phyloP scores from a whole-genome alignment of 2,888 invertebrate genomes.

The Artemia sp. region DNA sequence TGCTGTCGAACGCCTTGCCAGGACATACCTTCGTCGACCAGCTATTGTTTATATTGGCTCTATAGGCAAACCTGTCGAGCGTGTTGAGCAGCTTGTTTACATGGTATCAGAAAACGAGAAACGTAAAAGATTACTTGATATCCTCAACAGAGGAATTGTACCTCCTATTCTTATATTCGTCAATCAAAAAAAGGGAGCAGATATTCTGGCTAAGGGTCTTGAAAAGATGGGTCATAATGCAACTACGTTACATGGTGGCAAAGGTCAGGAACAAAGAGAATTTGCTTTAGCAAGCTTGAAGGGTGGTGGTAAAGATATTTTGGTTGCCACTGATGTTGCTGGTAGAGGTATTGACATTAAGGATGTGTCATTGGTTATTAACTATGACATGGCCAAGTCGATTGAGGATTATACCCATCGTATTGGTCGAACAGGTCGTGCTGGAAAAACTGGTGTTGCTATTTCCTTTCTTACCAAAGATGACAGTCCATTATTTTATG shows the following conservation, averaged over 20 bases:
- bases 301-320: conserved; percentile 84
- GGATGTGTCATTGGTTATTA: conserved; percentile 95
- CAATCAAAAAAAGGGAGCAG: conserved; percentile 99
- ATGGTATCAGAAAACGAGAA: conserved; percentile 92
- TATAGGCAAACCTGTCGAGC: conserved; percentile 87
- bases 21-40: conserved; percentile 82
- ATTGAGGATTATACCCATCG: conserved; percentile 97
- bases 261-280: conserved; percentile 98
- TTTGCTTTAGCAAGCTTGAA: conserved; percentile 93
- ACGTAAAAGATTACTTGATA: conserved; percentile 83
- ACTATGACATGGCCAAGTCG: conserved; percentile 98
- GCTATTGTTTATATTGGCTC: conserved; percentile 96
- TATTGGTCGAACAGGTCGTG: conserved; percentile 97
- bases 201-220: conserved; percentile 86
- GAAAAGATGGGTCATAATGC: conserved; percentile 94
- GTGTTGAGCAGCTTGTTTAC: conserved; percentile 91
- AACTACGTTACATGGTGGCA: conserved; percentile 94
- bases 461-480: conserved; percentile 94
- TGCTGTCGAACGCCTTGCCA: conserved; percentile 85
- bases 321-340: conserved; percentile 98
- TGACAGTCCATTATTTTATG: conserved; percentile 84
- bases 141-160: conserved; percentile 72
- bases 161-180: conserved; percentile 99
- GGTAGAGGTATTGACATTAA: conserved; percentile 99
- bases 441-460: conserved; percentile 90